Evolutionary conservation across 2,888 invertebrate species (phyloP), one percentile per base, ranked within the genome.

Genomic region (Pandemis cinnamomeana): DNA sequence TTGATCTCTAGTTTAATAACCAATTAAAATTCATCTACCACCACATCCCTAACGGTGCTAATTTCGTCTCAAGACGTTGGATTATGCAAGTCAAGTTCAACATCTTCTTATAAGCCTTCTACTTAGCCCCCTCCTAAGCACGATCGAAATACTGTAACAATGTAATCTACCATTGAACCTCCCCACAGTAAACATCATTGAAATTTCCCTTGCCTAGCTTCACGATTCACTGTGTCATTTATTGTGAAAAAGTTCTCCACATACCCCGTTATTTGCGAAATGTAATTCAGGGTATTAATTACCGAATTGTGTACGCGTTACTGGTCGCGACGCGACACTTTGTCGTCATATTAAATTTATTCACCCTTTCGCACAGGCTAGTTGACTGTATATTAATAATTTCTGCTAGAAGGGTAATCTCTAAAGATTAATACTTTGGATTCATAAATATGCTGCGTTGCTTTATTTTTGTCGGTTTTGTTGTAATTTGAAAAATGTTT

Each of bases 331-430:
- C 89, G 90, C 89, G 89, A 87, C 86, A 87, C 85, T 86, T 80
- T 81, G 80, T 82, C 78, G 79, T 78, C 76, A 78, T 78, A 80
- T 82, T 80, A 86, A 88, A 89, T 89, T 87, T 91, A 92, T 92
- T 92, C 93, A 92, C 92, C 93, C 91, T 89, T 90, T 86, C 78
- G 78, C 78, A 85, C 87, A 84, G 84, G 87, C 87, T 90, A 89
- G 90, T 91, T 89, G 90, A 89, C 89, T 90, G 91, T 89, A 90
- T 91, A 89, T 91, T 90, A 91, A 91, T 91, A 91, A 82, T 78
- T 77, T 78, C 83, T 81, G 77, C 73, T 70, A 53, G 79, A 80
- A 84, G 89, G 89, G 89, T 87, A 90, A 92, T 91, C 88, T 88
- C 82, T 83, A 80, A 85, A 88, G 87, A 91, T 92, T 90, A 88